Evolutionary conservation across 2,888 invertebrate genomes (phyloP).

Genomic region (Conus canariensis): DNA sequence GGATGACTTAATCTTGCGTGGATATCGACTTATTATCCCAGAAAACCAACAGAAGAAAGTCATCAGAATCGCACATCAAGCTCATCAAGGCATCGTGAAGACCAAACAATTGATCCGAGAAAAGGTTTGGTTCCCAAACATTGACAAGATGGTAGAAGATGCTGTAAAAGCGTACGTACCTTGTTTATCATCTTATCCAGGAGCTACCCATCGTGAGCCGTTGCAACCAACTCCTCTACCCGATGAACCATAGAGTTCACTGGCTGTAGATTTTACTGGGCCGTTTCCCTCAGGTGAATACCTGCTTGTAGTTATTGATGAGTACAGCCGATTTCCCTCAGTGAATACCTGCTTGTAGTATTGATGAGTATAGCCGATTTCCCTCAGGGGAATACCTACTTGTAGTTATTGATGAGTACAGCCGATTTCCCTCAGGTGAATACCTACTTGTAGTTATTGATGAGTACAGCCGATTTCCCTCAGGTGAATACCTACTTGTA

Average conservation of each 20-base stretch:
- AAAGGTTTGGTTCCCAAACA: constrained; percentile 61
- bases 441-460: no score
- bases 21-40: constrained; percentile 54
- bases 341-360: no score
- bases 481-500: no score
- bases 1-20: constrained; percentile 36
- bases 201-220: neutral
- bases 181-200: constrained; percentile 41
- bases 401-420: no score
- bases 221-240: constrained; percentile 7
- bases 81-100: constrained; percentile 60
- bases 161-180: constrained; percentile 49
- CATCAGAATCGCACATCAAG: constrained; percentile 56
- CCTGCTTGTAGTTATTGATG: no score
- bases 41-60: constrained; percentile 47
- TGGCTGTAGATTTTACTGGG: constrained; percentile 42
- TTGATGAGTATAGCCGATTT: no score
- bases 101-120: constrained; percentile 54
- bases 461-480: no score
- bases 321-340: no score
- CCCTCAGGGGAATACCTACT: no score
- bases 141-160: constrained; percentile 56
- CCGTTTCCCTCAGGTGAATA: constrained; percentile 42
- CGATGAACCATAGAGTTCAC: constrained; percentile 27
- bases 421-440: no score